Evolutionary conservation across 1,140 invertebrate genomes (phyloP).

Genomic region (Drosophila truncata): DNA sequence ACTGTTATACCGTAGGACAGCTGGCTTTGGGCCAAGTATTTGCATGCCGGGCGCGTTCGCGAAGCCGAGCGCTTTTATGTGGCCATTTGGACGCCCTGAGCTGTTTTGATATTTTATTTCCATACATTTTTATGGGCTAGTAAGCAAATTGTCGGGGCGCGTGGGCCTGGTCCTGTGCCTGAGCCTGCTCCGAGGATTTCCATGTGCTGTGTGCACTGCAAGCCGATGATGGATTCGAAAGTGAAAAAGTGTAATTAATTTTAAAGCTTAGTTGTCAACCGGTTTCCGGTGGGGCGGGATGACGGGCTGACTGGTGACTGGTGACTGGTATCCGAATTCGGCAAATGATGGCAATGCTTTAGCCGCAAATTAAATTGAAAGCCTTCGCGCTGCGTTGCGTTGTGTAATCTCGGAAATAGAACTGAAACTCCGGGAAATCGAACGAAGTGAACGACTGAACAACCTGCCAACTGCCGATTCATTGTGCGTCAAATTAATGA

Average conservation of each 20-base stretch:
- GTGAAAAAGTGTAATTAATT: slow-evolving; percentile 54
- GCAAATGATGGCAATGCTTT: slow-evolving; percentile 23
- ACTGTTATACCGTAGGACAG: slow-evolving; percentile 68
- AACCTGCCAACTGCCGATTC: slow-evolving; percentile 56
- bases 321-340: slow-evolving; percentile 1
- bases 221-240: slow-evolving; percentile 37
- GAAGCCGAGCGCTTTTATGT: slow-evolving; percentile 40
- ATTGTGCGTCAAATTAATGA: slow-evolving; percentile 76
- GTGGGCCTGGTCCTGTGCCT: slow-evolving; percentile 2
- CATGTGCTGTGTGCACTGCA: slow-evolving; percentile 10
- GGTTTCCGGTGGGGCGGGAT: not conserved
- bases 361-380: slow-evolving; percentile 51
- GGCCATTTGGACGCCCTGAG: slow-evolving; percentile 37
- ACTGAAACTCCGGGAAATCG: slow-evolving; percentile 16
- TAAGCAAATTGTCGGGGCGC: slow-evolving; percentile 48
- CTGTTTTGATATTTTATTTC: slow-evolving; percentile 47
- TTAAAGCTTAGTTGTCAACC: slow-evolving; percentile 41
- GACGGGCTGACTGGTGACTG: not conserved
- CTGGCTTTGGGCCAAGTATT: slow-evolving; percentile 7
- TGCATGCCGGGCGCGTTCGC: slow-evolving; percentile 48
- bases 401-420: slow-evolving; percentile 40
- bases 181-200: slow-evolving; percentile 2
- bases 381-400: slow-evolving; percentile 21
- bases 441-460: slow-evolving; percentile 26
- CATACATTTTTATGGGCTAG: slow-evolving; percentile 49